phyloP scores from a whole-genome alignment of 2,888 invertebrate species.

The Spisula solida region DNA sequence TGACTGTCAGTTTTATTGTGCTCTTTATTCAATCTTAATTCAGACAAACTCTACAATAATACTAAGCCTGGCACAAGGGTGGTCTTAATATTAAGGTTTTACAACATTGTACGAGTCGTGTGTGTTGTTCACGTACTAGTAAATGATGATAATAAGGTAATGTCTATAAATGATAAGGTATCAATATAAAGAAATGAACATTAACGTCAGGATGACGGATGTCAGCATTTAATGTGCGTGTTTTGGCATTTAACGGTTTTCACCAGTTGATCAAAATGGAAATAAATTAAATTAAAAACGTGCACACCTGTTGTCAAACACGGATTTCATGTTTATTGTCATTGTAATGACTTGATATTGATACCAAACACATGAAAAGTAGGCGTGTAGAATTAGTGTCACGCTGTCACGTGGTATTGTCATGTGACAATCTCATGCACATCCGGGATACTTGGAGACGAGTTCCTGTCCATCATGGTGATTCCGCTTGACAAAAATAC shows the following conservation, averaged over 20 bases:
- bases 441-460: constrained; percentile 59
- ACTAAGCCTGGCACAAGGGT: no score
- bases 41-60: no score
- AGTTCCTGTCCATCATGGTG: constrained; percentile 59
- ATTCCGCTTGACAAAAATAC: constrained; percentile 42
- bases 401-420: constrained; percentile 65
- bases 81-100: no score
- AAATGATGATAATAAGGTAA: not conserved
- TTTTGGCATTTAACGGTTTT: constrained; percentile 22
- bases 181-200: constrained; percentile 11
- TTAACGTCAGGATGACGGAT: constrained; percentile 14
- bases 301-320: constrained; percentile 57
- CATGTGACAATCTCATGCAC: constrained; percentile 65
- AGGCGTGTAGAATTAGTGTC: constrained; percentile 67
- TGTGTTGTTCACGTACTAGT: no score
- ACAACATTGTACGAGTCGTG: no score
- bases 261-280: constrained; percentile 26
- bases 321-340: constrained; percentile 45
- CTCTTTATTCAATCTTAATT: no score
- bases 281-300: constrained; percentile 39
- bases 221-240: constrained; percentile 21
- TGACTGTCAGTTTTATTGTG: no score
- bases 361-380: constrained; percentile 56
- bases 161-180: not conserved
- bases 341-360: constrained; percentile 59